phyloP scores from a whole-genome alignment of 2,888 invertebrate genomes.

The Phaonia tiefii region DNA sequence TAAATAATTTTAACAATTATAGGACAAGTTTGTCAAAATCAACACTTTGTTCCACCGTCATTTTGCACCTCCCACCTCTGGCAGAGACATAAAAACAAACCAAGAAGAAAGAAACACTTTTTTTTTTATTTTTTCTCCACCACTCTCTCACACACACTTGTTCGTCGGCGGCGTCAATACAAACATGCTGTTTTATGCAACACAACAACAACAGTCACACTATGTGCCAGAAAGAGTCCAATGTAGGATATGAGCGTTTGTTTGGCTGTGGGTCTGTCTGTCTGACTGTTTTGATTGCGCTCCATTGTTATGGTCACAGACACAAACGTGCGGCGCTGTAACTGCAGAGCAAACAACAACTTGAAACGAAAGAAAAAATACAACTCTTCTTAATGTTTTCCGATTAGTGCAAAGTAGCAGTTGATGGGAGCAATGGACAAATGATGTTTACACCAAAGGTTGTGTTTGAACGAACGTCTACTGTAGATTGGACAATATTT shows the following conservation, averaged over 20 bases:
- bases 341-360: neutral
- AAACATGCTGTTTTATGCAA: slow-evolving; percentile 14
- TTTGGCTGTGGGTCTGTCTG: slow-evolving; percentile 1
- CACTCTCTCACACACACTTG: slow-evolving; percentile 10
- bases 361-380: slow-evolving; percentile 1
- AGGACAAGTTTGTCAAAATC: no score
- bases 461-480: neutral
- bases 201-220: neutral
- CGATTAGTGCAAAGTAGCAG: slow-evolving; percentile 1
- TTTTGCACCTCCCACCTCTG: slow-evolving; percentile 5
- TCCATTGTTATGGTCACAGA: slow-evolving; percentile 34
- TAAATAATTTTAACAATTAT: no score
- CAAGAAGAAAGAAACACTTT: slow-evolving; percentile 5
- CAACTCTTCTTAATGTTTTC: slow-evolving; percentile 25
- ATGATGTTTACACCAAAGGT: slow-evolving; percentile 9
- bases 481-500: neutral
- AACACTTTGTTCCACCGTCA: no score
- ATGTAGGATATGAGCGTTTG: slow-evolving; percentile 32
- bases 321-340: neutral
- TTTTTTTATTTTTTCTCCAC: slow-evolving; percentile 18
- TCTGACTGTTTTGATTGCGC: slow-evolving; percentile 29
- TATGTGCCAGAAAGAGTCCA: slow-evolving; percentile 34
- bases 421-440: neutral
- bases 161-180: slow-evolving; percentile 10
- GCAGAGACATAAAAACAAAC: slow-evolving; percentile 11